Conservation (phyloP, 2,113 vertebrate genomes). For the Alexandromys fortis region DNA sequence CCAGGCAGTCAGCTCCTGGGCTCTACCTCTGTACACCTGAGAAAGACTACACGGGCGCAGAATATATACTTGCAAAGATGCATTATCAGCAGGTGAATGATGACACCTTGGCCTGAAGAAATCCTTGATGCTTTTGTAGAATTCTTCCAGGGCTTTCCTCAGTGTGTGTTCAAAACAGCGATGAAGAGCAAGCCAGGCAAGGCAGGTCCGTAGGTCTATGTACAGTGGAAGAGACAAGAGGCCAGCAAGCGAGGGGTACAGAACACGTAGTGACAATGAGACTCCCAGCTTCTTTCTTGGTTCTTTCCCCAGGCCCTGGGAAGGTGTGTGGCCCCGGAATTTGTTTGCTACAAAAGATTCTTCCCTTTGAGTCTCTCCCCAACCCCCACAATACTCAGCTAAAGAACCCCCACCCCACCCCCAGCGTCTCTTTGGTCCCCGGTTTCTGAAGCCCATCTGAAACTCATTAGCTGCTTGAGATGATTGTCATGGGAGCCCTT, state of each 20-base stretch:
- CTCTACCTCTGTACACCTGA: not conserved
- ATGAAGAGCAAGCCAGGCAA: not conserved
- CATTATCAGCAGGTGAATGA: slow-evolving; percentile 55
- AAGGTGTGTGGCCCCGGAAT: not conserved
- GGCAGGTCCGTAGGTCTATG: not conserved
- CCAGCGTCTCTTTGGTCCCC: slow-evolving; percentile 53
- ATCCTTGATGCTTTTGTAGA: not conserved
- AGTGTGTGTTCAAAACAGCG: not conserved
- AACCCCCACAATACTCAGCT: slow-evolving; percentile 10
- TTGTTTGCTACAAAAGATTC: slow-evolving; percentile 60
- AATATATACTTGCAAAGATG: not conserved
- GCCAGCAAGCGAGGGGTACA: rapidly evolving
- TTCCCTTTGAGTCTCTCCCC: slow-evolving; percentile 46
- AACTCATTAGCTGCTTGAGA: slow-evolving; percentile 91
- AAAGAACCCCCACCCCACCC: slow-evolving; percentile 56
- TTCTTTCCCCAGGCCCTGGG: not conserved
- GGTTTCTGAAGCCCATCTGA: slow-evolving; percentile 89
- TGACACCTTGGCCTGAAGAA: not conserved
- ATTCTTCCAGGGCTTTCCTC: not conserved
- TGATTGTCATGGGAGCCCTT: slow-evolving; percentile 91
- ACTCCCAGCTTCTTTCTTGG: not conserved
- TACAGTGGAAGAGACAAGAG: not conserved
- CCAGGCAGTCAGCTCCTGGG: not conserved
- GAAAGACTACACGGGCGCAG: not conserved
- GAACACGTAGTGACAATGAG: not conserved